A percentile compares a stretch with the other conserved stretches of the same genome.
phyloP scores from a whole-genome alignment of 1,140 invertebrate species.

The Drosophila lacertosa region DNA sequence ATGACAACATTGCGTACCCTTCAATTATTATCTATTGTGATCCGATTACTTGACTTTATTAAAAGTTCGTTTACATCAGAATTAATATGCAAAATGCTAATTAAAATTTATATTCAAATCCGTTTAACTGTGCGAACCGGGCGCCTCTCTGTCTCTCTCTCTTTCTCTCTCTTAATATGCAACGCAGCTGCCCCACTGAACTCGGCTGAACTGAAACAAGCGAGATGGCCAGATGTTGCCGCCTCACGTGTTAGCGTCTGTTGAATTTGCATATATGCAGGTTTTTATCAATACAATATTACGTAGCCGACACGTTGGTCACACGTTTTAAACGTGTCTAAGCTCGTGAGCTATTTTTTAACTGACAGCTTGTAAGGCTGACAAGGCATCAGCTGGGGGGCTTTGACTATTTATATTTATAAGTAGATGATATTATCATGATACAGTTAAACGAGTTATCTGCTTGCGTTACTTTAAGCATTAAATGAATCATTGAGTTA shows the following conservation, averaged over 20 bases:
- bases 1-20: background rate
- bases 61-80: conserved; percentile 66
- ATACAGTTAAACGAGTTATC: conserved; percentile 15
- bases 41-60: conserved; percentile 14
- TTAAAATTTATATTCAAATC: conserved; percentile 17
- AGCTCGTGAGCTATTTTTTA: conserved; percentile 17
- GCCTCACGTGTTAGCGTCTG: conserved; percentile 56
- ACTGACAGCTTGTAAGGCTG: background rate
- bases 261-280: conserved; percentile 48
- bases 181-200: conserved; percentile 20
- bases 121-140: background rate
- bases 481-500: conserved; percentile 5
- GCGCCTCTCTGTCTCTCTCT: conserved; percentile 1
- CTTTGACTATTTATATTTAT: conserved; percentile 1
- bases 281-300: conserved; percentile 42
- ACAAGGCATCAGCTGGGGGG: background rate
- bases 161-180: too few species aligned
- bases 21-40: conserved; percentile 20
- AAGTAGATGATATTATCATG: background rate
- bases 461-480: conserved; percentile 11
- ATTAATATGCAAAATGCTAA: conserved; percentile 40
- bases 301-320: conserved; percentile 51
- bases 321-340: conserved; percentile 37
- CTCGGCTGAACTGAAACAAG: background rate
- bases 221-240: background rate